These are phyloP conservation scores for Spea bombifrons DNA, from an alignment of 2,113 vertebrate species.

Conservation along the genomic window DNA sequence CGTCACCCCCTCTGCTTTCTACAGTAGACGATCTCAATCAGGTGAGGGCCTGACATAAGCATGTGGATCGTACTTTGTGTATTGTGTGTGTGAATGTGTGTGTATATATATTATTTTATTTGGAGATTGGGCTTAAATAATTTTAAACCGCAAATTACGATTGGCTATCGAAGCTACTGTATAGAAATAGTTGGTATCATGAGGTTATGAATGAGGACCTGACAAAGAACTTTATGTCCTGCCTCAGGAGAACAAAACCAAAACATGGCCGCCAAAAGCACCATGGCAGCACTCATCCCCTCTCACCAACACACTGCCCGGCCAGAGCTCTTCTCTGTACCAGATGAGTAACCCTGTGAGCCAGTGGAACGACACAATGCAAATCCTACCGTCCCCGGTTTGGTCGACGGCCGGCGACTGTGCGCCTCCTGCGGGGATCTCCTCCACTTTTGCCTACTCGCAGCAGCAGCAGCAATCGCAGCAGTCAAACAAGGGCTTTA, in stretches of 20 bases:
- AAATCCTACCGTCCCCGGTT: conserved; percentile 88
- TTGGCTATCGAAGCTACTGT: no score
- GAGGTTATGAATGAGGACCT: neutral
- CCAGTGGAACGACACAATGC: conserved; percentile 94
- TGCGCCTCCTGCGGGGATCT: conserved; percentile 60
- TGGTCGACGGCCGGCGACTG: conserved; percentile 88
- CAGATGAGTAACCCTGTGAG: conserved; percentile 81
- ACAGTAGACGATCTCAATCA: conserved; percentile 82
- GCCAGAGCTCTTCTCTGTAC: conserved; percentile 83
- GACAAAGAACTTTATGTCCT: conserved; percentile 14
- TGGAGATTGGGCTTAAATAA: no score
- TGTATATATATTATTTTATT: no score
- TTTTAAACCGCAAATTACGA: no score
- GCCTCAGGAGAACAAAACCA: conserved; percentile 93
- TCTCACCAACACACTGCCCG: conserved; percentile 75
- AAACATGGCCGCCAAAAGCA: conserved; percentile 98
- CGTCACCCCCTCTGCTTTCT: conserved; percentile 85
- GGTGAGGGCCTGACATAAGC: conserved; percentile 61
- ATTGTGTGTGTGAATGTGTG: no score
- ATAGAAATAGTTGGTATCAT: no score
- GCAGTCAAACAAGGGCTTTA: conserved; percentile 86
- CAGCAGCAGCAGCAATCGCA: conserved; percentile 76
- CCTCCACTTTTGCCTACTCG: conserved; percentile 78
- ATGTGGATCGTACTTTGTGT: no score
- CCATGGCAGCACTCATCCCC: conserved; percentile 89